Percentiles rank a stretch among this genome's conserved stretches.
Evolutionary conservation across 2,113 vertebrate genomes (phyloP).

Genomic region (Anseranas semipalmata): DNA sequence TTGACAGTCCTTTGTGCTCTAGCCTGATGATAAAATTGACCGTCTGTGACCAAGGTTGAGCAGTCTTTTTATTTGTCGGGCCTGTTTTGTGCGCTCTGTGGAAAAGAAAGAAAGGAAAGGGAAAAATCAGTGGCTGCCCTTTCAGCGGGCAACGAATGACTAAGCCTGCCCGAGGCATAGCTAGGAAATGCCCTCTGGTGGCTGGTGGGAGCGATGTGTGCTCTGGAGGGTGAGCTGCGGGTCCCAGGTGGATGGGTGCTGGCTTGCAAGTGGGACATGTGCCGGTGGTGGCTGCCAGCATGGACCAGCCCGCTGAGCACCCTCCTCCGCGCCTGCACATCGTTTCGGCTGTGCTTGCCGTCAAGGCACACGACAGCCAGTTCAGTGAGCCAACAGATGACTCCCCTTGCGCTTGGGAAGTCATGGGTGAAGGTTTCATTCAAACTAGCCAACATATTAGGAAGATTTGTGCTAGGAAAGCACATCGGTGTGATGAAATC

Average conservation of each 20-base stretch:
- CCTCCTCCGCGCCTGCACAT: neutral
- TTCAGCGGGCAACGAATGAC: neutral
- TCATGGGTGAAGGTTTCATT: neutral
- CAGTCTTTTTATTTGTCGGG: neutral
- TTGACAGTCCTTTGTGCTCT: neutral
- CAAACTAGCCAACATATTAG: neutral
- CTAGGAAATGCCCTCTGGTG: neutral
- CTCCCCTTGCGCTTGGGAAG: neutral
- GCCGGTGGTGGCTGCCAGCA: fast-evolving
- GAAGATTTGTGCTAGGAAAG: neutral
- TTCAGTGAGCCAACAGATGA: neutral
- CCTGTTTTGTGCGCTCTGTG: neutral
- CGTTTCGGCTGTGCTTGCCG: neutral
- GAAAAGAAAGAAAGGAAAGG: neutral
- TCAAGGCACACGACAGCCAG: fast-evolving
- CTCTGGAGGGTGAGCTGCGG: neutral
- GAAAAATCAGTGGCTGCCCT: neutral
- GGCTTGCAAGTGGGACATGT: neutral
- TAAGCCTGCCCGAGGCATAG: neutral
- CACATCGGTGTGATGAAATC: neutral
- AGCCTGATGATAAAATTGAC: neutral
- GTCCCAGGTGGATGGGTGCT: neutral
- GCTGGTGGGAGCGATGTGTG: no score
- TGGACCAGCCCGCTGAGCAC: neutral
- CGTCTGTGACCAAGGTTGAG: neutral